Evolutionary conservation across 2,797 vertebrate species (phyloP).

Genomic region (Crypturellus tataupa): DNA sequence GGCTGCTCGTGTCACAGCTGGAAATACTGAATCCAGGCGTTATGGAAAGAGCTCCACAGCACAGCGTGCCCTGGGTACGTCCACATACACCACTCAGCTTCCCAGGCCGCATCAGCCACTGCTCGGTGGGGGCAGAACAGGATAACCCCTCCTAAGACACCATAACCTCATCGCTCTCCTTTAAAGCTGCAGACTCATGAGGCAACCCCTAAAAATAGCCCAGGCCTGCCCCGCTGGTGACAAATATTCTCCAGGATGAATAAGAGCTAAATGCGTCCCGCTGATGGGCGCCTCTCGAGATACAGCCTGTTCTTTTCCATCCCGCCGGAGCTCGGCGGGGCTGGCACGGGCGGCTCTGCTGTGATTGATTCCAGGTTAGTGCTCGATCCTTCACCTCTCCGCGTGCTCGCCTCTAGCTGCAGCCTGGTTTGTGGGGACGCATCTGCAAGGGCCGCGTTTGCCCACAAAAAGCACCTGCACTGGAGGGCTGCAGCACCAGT

Average conservation of each 20-base stretch:
- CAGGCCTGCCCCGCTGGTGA: rapidly evolving
- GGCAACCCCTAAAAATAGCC: slow-evolving; percentile 50
- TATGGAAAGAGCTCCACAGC: neutral
- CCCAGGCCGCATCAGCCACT: neutral
- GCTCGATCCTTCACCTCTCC: rapidly evolving
- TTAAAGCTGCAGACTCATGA: slow-evolving; percentile 18
- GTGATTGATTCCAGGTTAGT: neutral
- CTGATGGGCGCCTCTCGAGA: neutral
- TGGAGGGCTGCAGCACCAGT: neutral
- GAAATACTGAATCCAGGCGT: rapidly evolving
- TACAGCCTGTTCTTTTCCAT: neutral
- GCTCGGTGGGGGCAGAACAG: rapidly evolving
- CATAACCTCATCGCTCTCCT: neutral
- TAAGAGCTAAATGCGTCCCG: slow-evolving; percentile 11
- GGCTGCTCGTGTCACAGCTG: rapidly evolving
- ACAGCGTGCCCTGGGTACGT: rapidly evolving
- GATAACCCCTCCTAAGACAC: neutral
- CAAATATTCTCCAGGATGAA: neutral
- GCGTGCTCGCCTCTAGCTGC: rapidly evolving
- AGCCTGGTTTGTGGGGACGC: rapidly evolving
- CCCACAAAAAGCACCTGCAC: rapidly evolving
- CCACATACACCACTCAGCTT: rapidly evolving
- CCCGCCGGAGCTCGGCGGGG: neutral
- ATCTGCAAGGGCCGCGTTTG: neutral
- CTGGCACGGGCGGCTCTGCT: rapidly evolving